Evolutionary conservation across 1,140 invertebrate genomes (phyloP), one percentile per base, ranked within the genome.

Genomic region (Aporrectodea caliginosa): DNA sequence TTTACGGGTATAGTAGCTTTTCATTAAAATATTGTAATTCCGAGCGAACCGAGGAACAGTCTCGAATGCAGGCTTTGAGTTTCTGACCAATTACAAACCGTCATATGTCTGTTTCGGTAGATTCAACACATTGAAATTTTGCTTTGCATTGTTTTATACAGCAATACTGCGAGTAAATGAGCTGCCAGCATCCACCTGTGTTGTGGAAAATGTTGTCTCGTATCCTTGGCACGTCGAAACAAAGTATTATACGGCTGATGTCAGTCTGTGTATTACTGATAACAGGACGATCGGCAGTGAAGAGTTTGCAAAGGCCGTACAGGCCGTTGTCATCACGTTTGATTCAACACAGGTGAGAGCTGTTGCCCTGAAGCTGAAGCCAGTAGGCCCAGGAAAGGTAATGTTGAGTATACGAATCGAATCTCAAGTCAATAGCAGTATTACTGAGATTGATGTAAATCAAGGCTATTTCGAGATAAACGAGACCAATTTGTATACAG

Each of bases 221-320:
- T 91, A 91, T 86, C 83, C 88, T 14, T 92, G 92, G 91, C 84
- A 90, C 77, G 90, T 92, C 78, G 89, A 91, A 69, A 93, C 91
- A 34, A 93, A 92, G 84, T 93, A 93, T 88, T 93, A 93, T 80
- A 90, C 89, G 76, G 88, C 91, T 32, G 88, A 91, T 84, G 87
- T 92, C 58, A 82, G 90, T 35, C 79, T 93, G 2, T 91, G 90
- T 83, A 79, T 85, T 0, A 86, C 90, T n/a, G 84, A 89, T 80
- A 85, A 86, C 34, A 87, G 90, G 82, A 85, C 88, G 0, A 84
- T 89, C 77, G 86, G 90, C 69, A 85, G 89, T 80, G 75, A 88
- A 81, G 79, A 85, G 12, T 90, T 90, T 87, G 87, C 89, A 14
- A 85, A 90, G 22, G 83, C 84, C 80, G 87, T 91, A n/a, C 89